Evolutionary conservation across 2,797 vertebrate species (phyloP).

Genomic region (Girardinus metallicus): DNA sequence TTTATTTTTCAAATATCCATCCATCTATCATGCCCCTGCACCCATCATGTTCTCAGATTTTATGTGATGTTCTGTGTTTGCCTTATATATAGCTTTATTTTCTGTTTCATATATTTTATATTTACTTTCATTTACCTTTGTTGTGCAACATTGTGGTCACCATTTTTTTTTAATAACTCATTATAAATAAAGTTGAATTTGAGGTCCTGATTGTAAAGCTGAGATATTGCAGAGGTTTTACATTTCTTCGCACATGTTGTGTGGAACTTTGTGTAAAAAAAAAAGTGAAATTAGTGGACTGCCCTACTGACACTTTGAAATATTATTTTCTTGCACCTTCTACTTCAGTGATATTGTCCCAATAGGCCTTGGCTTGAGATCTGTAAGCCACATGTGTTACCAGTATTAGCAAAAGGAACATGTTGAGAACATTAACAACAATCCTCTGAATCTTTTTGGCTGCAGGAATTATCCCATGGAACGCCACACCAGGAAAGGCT

Average conservation of each 20-base stretch:
- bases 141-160: background rate
- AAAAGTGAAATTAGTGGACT: conserved; percentile 3
- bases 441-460: conserved; percentile 18
- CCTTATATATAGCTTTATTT: no score
- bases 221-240: background rate
- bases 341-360: background rate
- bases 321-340: background rate
- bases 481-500: conserved; percentile 91
- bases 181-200: background rate
- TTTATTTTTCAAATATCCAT: background rate
- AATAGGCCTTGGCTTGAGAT: background rate
- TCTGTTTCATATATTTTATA: background rate
- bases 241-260: background rate
- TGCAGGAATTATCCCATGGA: conserved; percentile 97
- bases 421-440: background rate
- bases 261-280: background rate
- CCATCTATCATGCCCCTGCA: background rate
- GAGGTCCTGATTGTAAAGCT: background rate
- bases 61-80: background rate
- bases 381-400: conserved; percentile 1
- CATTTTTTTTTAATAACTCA: background rate
- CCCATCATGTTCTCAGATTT: background rate
- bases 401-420: background rate
- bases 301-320: conserved; percentile 2
- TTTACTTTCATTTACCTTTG: background rate